Conservation (phyloP, 1,140 invertebrate species). For the Neuroterus valhalla region DNA sequence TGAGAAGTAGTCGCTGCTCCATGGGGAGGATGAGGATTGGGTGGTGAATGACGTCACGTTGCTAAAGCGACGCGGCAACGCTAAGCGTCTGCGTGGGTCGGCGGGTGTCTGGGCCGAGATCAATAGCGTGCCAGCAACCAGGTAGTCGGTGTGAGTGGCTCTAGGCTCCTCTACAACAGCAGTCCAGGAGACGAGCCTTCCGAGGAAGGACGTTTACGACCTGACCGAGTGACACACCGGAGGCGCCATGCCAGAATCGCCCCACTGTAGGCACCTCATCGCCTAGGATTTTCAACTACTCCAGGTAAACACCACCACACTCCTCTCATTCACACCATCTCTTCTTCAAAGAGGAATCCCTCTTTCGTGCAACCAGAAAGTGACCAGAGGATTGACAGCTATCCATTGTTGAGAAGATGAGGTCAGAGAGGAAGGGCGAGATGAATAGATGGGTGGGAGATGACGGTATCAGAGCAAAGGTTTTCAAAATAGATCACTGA, state of each 20-base stretch:
- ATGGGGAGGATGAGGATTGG: slow-evolving; percentile 51
- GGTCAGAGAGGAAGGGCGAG: slow-evolving; percentile 1
- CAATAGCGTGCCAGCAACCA: slow-evolving; percentile 73
- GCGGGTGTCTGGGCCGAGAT: slow-evolving; percentile 71
- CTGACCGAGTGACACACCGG: slow-evolving; percentile 54
- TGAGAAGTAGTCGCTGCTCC: slow-evolving; percentile 44
- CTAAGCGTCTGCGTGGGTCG: slow-evolving; percentile 71
- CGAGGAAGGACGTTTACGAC: slow-evolving; percentile 67
- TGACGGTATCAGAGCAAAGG: not conserved
- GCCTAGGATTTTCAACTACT: slow-evolving; percentile 68
- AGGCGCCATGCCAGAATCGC: slow-evolving; percentile 50
- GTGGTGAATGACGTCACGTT: slow-evolving; percentile 72
- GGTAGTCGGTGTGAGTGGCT: slow-evolving; percentile 68
- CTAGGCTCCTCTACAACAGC: slow-evolving; percentile 67
- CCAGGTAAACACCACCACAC: slow-evolving; percentile 60
- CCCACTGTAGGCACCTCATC: slow-evolving; percentile 57
- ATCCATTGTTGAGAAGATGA: slow-evolving; percentile 25
- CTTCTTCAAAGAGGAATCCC: not conserved
- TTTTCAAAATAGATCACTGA: slow-evolving; percentile 8
- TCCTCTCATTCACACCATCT: not conserved
- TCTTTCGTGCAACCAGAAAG: not conserved
- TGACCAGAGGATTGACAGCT: slow-evolving; percentile 16
- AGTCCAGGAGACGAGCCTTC: slow-evolving; percentile 73
- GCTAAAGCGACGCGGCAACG: slow-evolving; percentile 74
- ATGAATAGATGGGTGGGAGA: slow-evolving; percentile 7